These are phyloP conservation scores for Lepidochrysops patricia DNA, from an alignment of 2,888 invertebrate species.

Conservation along the genomic window DNA sequence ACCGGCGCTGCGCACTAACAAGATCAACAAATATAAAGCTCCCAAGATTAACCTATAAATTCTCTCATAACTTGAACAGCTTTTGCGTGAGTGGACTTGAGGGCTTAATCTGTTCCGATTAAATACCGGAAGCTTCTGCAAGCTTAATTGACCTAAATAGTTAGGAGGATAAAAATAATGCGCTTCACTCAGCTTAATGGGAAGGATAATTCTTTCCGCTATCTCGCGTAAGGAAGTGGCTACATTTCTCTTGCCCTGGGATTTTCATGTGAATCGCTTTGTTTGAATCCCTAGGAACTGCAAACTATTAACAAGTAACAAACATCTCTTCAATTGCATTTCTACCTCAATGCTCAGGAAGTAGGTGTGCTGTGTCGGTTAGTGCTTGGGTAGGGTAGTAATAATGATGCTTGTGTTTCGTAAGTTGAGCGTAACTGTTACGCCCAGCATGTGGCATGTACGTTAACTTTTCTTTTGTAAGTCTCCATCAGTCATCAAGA, in stretches of 20 bases:
- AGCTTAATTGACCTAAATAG: neutral
- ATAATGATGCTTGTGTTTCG: neutral
- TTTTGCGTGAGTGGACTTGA: neutral
- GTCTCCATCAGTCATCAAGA: neutral
- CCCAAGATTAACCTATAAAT: constrained; percentile 1
- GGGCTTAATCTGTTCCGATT: neutral
- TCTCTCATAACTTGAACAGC: neutral
- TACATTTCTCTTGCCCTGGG: no score
- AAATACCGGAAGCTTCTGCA: neutral
- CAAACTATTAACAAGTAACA: neutral
- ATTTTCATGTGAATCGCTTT: no score
- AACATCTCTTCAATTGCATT: neutral
- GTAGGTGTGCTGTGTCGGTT: neutral
- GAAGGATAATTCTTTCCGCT: neutral
- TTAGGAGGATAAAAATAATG: neutral
- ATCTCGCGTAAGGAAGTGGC: neutral
- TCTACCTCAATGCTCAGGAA: neutral
- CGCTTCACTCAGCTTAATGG: neutral
- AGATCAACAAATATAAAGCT: constrained; percentile 14
- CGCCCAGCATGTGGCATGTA: neutral
- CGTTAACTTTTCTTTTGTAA: neutral
- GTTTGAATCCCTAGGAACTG: no score
- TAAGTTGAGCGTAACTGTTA: neutral
- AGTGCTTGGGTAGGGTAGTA: neutral
- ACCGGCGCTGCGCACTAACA: constrained; percentile 1